phyloP scores from a whole-genome alignment of 2,797 vertebrate species.

The Malacoctenus gilli region DNA sequence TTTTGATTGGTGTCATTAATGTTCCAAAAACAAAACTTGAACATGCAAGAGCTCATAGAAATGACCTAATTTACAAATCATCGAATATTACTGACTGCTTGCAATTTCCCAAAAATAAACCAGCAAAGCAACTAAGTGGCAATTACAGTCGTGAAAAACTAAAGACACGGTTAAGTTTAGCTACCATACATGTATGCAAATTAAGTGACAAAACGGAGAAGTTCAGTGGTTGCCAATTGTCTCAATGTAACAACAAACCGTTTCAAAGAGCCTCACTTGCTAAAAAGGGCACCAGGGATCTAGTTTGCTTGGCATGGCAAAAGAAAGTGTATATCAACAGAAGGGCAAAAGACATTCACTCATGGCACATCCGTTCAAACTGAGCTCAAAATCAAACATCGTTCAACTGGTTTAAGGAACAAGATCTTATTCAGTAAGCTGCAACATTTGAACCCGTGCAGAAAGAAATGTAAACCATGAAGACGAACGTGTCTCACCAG shows the following conservation, averaged over 20 bases:
- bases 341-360: conserved; percentile 71
- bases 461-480: conserved; percentile 60
- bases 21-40: conserved; percentile 52
- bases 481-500: conserved; percentile 9
- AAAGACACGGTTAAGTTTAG: conserved; percentile 64
- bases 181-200: conserved; percentile 70
- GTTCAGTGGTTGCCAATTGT: conserved; percentile 68
- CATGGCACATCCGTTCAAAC: conserved; percentile 73
- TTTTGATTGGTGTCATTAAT: conserved; percentile 38
- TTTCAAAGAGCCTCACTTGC: conserved; percentile 69
- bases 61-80: no score
- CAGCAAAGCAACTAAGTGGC: conserved; percentile 68
- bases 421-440: conserved; percentile 62
- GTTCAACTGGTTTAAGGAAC: conserved; percentile 55
- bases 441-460: conserved; percentile 70
- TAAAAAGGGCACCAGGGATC: conserved; percentile 62
- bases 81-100: conserved; percentile 53
- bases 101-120: conserved; percentile 47
- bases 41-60: conserved; percentile 50
- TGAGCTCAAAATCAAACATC: conserved; percentile 64
- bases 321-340: conserved; percentile 63
- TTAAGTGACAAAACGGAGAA: conserved; percentile 64
- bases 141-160: conserved; percentile 71
- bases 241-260: conserved; percentile 60
- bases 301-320: conserved; percentile 66